Evolutionary conservation across 2,888 invertebrate genomes (phyloP).

Genomic region (Mythimna vitellina): DNA sequence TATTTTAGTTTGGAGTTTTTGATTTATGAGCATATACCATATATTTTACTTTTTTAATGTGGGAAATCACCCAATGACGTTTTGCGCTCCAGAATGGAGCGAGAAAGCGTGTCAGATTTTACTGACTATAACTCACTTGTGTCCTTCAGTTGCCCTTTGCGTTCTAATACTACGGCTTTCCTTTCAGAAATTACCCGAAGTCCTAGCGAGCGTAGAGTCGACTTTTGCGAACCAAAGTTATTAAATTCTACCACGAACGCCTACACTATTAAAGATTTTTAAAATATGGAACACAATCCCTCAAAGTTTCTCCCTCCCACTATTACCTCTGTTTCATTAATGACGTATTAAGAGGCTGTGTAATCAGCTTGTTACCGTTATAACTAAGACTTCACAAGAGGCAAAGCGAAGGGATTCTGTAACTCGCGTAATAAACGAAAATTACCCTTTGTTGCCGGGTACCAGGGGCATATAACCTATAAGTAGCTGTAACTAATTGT

Average conservation of each 20-base stretch:
- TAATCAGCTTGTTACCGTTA: conserved; percentile 80
- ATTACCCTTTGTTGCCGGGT: conserved; percentile 73
- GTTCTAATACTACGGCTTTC: too few relatives aligned
- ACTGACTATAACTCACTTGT: too few relatives aligned
- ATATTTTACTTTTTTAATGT: too few relatives aligned
- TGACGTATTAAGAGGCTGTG: conserved; percentile 71
- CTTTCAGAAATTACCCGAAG: too few relatives aligned
- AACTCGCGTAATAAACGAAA: conserved; percentile 75
- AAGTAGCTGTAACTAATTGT: background rate
- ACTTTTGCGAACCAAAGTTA: background rate
- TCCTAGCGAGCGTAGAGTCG: background rate
- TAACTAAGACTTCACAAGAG: conserved; percentile 66
- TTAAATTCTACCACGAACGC: background rate
- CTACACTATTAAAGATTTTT: background rate
- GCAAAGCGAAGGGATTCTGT: conserved; percentile 67
- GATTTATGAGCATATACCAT: too few relatives aligned
- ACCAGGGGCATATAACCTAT: conserved; percentile 16
- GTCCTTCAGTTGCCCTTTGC: too few relatives aligned
- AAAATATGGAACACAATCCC: background rate
- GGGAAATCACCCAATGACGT: too few relatives aligned
- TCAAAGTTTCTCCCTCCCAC: background rate
- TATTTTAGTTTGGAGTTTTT: too few relatives aligned
- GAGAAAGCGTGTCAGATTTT: too few relatives aligned
- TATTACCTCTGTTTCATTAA: conserved; percentile 9
- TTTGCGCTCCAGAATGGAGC: too few relatives aligned